phyloP scores from a whole-genome alignment of 1,140 invertebrate species.

The Cyphomyrmex costatus region DNA sequence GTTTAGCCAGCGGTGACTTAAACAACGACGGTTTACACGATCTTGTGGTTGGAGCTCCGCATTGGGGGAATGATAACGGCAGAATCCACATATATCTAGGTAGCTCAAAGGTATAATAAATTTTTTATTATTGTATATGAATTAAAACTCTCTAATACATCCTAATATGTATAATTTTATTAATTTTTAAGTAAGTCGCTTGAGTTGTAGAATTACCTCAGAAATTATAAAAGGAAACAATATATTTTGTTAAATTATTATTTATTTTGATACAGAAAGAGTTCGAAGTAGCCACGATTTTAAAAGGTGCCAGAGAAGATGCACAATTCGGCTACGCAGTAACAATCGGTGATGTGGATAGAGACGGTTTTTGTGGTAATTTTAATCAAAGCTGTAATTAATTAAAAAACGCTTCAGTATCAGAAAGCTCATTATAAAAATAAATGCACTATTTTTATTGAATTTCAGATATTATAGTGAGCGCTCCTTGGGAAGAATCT shows the following conservation, averaged over 20 bases:
- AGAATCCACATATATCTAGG: conserved; percentile 88
- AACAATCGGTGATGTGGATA: conserved; percentile 89
- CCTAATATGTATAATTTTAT: neutral
- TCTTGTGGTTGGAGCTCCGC: conserved; percentile 92
- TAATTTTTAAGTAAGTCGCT: neutral
- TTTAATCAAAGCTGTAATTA: neutral
- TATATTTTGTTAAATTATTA: conserved; percentile 9
- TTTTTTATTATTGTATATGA: neutral
- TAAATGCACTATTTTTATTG: neutral
- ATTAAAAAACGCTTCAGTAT: neutral
- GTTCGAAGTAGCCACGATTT: conserved; percentile 84
- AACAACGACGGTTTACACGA: conserved; percentile 91
- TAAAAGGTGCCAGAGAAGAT: conserved; percentile 83
- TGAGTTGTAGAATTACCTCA: neutral
- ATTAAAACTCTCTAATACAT: too few species aligned
- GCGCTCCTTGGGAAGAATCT: conserved; percentile 89
- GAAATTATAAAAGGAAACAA: neutral
- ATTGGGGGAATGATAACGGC: conserved; percentile 88
- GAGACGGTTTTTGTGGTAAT: conserved; percentile 88
- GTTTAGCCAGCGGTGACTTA: conserved; percentile 90
- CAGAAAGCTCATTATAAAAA: neutral
- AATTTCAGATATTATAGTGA: conserved; percentile 89
- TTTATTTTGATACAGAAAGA: conserved; percentile 62
- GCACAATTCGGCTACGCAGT: conserved; percentile 89
- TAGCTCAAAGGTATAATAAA: conserved; percentile 73